These are phyloP conservation scores for Alfaro cultratus DNA, from an alignment of 2,797 vertebrate species.

Conservation along the genomic window DNA sequence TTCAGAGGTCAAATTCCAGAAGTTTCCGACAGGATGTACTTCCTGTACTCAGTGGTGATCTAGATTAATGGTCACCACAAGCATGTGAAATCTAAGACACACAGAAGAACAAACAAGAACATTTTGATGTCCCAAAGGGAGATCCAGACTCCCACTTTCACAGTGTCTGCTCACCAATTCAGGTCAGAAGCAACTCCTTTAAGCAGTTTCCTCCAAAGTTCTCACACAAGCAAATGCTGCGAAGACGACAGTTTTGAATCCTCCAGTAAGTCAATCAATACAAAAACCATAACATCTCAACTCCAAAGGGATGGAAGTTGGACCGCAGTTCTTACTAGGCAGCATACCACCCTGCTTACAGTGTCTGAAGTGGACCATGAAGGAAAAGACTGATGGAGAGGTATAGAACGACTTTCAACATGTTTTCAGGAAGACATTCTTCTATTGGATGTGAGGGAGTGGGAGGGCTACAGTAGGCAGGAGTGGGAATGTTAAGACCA, in stretches of 20 bases:
- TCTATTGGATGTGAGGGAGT: constrained; percentile 37
- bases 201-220: not conserved
- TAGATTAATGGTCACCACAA: not conserved
- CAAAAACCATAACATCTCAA: not conserved
- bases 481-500: constrained; percentile 57
- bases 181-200: constrained; percentile 25
- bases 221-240: not conserved
- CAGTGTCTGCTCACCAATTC: not conserved
- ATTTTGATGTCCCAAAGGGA: not conserved
- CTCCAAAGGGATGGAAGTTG: constrained; percentile 30
- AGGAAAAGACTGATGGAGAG: not conserved
- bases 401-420: constrained; percentile 25
- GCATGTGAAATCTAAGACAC: not conserved
- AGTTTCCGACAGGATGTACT: not conserved
- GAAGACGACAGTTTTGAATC: not conserved
- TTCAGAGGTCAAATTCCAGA: not conserved
- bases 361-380: constrained; percentile 8
- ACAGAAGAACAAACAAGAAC: constrained; percentile 13
- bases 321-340: constrained; percentile 51
- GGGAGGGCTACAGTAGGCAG: constrained; percentile 53
- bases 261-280: not conserved
- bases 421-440: constrained; percentile 53
- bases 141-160: not conserved
- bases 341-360: constrained; percentile 36
- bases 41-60: not conserved